Conservation (phyloP, 2,113 vertebrate genomes). For the Thunnus maccoyii region DNA sequence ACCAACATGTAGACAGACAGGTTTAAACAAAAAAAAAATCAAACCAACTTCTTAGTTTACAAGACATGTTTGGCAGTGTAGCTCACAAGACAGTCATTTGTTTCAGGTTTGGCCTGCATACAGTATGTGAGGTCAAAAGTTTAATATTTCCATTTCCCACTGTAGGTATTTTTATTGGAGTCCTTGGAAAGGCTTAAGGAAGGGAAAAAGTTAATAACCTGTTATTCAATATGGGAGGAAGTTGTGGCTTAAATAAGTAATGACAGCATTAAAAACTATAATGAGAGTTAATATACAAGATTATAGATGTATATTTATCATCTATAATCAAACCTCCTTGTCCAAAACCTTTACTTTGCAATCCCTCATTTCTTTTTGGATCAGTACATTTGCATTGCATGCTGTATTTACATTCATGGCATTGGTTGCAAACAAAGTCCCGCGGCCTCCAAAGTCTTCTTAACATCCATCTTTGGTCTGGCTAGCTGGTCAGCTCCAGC, state of each 20-base stretch:
- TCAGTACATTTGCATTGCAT: not conserved
- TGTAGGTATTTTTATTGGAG: constrained; percentile 51
- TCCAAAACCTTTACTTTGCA: not conserved
- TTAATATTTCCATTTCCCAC: constrained; percentile 58
- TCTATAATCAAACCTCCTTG: not conserved
- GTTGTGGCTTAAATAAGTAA: constrained; percentile 34
- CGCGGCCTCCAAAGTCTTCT: constrained; percentile 6
- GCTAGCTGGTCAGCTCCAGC: constrained; percentile 17
- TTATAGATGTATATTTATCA: constrained; percentile 18
- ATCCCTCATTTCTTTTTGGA: not conserved
- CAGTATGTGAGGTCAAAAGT: constrained; percentile 52
- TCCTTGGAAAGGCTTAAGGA: constrained; percentile 36
- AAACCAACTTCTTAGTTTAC: constrained; percentile 23
- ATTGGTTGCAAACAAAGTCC: not conserved
- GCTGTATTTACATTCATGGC: not conserved
- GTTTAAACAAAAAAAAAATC: constrained; percentile 7
- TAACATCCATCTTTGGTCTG: constrained; percentile 30
- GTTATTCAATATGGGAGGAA: constrained; percentile 42
- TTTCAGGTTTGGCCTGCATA: constrained; percentile 56
- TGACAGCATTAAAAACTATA: constrained; percentile 30
- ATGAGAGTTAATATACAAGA: constrained; percentile 14
- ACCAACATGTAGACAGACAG: constrained; percentile 20
- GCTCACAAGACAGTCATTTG: constrained; percentile 45
- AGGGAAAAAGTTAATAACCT: constrained; percentile 23
- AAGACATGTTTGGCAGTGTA: constrained; percentile 41